Evolutionary conservation across 2,888 invertebrate genomes (phyloP).

Genomic region (Protonemura montana): DNA sequence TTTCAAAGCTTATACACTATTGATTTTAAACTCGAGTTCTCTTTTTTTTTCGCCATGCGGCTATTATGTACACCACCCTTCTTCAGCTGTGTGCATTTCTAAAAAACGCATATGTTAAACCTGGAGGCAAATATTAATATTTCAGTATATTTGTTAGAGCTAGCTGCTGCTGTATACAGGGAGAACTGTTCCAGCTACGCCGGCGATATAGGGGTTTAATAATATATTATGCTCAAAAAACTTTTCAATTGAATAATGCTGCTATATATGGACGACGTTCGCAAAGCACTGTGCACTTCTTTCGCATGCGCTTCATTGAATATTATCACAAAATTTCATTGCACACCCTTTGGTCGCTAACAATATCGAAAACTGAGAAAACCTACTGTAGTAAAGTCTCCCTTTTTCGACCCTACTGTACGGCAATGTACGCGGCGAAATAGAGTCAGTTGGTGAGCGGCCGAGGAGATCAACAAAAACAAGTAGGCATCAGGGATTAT

Average conservation of each 20-base stretch:
- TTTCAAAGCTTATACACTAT: slow-evolving; percentile 36
- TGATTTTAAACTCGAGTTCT: slow-evolving; percentile 36
- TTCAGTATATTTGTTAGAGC: slow-evolving; percentile 38
- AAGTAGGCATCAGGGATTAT: slow-evolving; percentile 19
- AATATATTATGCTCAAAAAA: slow-evolving; percentile 39
- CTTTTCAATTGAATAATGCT: slow-evolving; percentile 23
- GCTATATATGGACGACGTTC: background rate
- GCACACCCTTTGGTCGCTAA: background rate
- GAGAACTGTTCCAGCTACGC: background rate
- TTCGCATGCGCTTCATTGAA: background rate
- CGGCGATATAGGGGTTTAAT: slow-evolving; percentile 23
- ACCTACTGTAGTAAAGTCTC: background rate
- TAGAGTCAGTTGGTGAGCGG: background rate
- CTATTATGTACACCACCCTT: slow-evolving; percentile 38
- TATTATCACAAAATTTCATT: background rate
- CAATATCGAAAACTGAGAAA: background rate
- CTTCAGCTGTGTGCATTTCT: slow-evolving; percentile 33
- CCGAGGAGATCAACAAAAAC: background rate
- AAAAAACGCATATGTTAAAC: slow-evolving; percentile 41
- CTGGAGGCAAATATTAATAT: slow-evolving; percentile 42
- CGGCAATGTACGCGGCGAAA: background rate
- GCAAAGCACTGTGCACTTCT: background rate
- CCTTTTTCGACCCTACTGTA: background rate
- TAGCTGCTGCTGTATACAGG: background rate
- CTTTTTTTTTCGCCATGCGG: slow-evolving; percentile 15